These are phyloP conservation scores for Drosophila hamatofila DNA, from an alignment of 2,888 invertebrate species.

Conservation along the genomic window DNA sequence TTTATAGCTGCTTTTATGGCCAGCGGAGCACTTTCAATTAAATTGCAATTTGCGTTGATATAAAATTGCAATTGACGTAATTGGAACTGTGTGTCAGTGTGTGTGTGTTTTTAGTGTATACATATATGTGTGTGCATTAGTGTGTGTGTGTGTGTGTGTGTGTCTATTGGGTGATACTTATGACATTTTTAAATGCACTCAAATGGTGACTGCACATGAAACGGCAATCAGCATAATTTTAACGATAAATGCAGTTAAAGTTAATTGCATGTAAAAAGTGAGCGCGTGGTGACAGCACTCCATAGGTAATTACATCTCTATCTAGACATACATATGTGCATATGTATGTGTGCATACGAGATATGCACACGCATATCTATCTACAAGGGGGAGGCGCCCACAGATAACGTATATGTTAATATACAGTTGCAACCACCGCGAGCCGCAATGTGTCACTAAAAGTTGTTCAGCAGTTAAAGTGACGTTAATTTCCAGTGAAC, in stretches of 20 bases:
- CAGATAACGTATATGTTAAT: conserved; percentile 9
- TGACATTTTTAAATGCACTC: conserved; percentile 46
- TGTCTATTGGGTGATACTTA: conserved; percentile 18
- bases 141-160: background rate
- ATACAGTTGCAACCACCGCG: background rate
- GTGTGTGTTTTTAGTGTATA: conserved; percentile 1
- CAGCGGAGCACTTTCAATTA: conserved; percentile 66
- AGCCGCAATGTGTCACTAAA: conserved; percentile 20
- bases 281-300: conserved; percentile 33
- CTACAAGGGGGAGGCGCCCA: background rate
- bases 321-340: conserved; percentile 1
- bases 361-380: conserved; percentile 14
- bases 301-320: conserved; percentile 37
- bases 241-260: conserved; percentile 60
- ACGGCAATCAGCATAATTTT: conserved; percentile 58
- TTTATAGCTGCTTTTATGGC: conserved; percentile 44
- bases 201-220: conserved; percentile 51
- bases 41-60: conserved; percentile 70
- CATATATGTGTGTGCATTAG: conserved; percentile 2
- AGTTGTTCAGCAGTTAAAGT: conserved; percentile 23
- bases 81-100: conserved; percentile 14
- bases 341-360: background rate
- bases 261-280: conserved; percentile 65
- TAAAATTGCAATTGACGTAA: conserved; percentile 64
- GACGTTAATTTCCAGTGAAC: conserved; percentile 28